Conservation (phyloP, 2,113 vertebrate genomes). For the Zosterops hypoxanthus region DNA sequence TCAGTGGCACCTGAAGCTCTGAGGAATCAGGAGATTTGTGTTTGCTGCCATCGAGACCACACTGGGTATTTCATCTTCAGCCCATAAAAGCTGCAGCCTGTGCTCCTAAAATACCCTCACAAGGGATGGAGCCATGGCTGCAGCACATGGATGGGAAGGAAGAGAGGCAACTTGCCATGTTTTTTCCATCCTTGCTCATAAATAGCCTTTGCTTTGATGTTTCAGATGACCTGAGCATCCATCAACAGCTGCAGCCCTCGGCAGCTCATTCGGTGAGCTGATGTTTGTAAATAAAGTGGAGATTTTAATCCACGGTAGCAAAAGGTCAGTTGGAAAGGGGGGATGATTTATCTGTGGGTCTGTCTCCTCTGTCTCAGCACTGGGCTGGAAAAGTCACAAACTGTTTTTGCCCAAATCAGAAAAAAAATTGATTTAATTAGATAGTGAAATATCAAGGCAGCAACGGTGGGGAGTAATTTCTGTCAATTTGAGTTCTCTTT, state of each 20-base stretch:
- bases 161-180: not conserved
- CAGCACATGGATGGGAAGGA: not conserved
- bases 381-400: not conserved
- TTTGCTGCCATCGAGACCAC: not conserved
- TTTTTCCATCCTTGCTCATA: not conserved
- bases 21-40: conserved; percentile 35
- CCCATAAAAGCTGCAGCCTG: not conserved
- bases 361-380: not conserved
- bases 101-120: not conserved
- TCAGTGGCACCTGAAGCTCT: not conserved
- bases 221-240: not conserved
- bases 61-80: not conserved
- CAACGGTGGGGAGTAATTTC: not conserved
- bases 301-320: not conserved
- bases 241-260: not conserved
- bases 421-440: not conserved
- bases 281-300: conserved; percentile 26
- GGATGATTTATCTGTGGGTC: not conserved
- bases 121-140: not conserved
- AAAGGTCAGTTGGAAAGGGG: not conserved
- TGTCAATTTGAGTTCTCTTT: not conserved
- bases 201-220: conserved; percentile 31
- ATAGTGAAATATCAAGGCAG: not conserved
- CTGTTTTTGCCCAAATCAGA: not conserved
- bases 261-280: not conserved